Percentiles rank a stretch among this genome's conserved stretches.
These are phyloP conservation scores for Bubalus kerabau DNA, from an alignment of 2,113 vertebrate species.

Conservation along the genomic window DNA sequence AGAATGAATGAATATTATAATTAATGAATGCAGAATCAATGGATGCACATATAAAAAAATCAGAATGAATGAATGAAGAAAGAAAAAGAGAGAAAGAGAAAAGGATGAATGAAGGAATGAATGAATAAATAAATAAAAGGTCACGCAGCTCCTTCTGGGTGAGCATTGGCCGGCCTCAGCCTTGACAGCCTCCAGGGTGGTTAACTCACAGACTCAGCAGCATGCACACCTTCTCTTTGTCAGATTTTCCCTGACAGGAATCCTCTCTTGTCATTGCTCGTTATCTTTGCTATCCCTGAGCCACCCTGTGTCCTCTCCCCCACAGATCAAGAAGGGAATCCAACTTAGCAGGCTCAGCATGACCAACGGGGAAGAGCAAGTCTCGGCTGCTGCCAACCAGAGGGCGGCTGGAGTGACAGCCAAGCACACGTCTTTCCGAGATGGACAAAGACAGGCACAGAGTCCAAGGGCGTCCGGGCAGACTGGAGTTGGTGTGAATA, in stretches of 20 bases:
- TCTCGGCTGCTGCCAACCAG: not conserved
- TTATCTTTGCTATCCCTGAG: constrained; percentile 47
- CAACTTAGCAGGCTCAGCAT: constrained; percentile 45
- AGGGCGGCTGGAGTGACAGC: not conserved
- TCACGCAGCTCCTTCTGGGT: not conserved
- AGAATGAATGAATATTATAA: not conserved
- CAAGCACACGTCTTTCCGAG: not conserved
- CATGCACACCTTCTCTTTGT: constrained; percentile 40
- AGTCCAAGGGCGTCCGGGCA: not conserved
- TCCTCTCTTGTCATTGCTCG: constrained; percentile 49
- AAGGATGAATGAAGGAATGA: not conserved
- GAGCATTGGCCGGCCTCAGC: not conserved
- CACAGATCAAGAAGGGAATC: constrained; percentile 34
- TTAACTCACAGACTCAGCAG: constrained; percentile 34
- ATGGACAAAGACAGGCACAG: not conserved
- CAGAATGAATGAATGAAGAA: not conserved
- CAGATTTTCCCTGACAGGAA: constrained; percentile 41
- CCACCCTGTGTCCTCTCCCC: constrained; percentile 17
- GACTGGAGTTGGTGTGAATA: not conserved
- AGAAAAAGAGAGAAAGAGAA: not conserved
- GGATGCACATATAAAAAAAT: not conserved
- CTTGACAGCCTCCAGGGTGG: constrained; percentile 7
- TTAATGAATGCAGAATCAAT: not conserved
- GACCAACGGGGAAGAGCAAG: not conserved
- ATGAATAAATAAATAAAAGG: not conserved